Evolutionary conservation across 2,888 invertebrate species (phyloP), one percentile per base, ranked within the genome.

Genomic region (Pandemis corylana): DNA sequence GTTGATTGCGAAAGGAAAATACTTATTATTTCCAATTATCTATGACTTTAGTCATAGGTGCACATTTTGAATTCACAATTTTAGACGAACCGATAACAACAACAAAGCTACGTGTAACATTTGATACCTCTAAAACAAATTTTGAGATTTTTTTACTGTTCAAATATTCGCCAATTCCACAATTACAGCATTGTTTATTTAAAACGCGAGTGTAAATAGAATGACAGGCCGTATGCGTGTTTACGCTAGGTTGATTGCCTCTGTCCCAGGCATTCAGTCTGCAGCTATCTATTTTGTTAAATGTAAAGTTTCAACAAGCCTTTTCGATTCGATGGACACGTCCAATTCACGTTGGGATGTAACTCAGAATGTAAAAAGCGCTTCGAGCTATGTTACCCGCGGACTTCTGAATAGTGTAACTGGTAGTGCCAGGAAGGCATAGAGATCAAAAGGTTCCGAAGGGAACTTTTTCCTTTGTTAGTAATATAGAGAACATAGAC

Each of bases 281-380:
- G 83, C 79, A 85, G 81, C 82, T 84, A 85, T 84, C 87, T 87
- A 87, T 89, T 88, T 89, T 84, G 82, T 85, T 89, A 89, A 89
- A 90, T 90, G 91, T 91, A 91, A 90, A 91, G 92, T 92, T 91
- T 89, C 86, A 91, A 92, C 92, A 90, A 90, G 89, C 90, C 89
- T 90, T 91, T 91, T 89, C 90, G 89, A 89, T 90, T 88, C 88
- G 87, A 80, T 89, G 89, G 85, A 87, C 89, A 87, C 89, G 86
- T 90, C 85, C 91, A 92, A 92, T 93, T 90, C 89, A 84, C 87
- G 80, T 84, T 86, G 87, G 83, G 89, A 89, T 89, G 85, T 86
- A 88, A 86, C 83, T 86, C 89, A 84, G 63, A 91, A 93, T 92
- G 89, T 87, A 91, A 90, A 91, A 90, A 90, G 87, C 84, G 86